Evolutionary conservation across 2,797 vertebrate species (phyloP), one percentile per base, ranked within the genome.

Genomic region (Triplophysa bombifrons): DNA sequence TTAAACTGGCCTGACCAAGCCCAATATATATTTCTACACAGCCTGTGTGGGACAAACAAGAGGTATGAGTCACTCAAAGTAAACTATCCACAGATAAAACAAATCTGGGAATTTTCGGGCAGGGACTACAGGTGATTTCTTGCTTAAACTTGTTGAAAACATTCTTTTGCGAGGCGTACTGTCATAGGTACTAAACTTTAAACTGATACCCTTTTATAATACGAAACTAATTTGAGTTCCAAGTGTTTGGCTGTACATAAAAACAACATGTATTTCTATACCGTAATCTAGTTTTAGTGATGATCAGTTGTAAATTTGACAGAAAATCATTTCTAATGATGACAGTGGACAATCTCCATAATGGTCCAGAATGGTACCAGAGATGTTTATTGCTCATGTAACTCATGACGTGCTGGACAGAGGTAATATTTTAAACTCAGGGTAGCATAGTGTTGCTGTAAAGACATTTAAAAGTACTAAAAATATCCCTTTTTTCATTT

Each of bases 91-190:
- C 41, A 9, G 30, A 51, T 48, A 20, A 20, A 48, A 16, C 9
- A 16, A 55, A 56, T 66, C 50, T 4, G 14, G 34, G 11, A 6
- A 41, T 51, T 10, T 16, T 22, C 38, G 19, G 3, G n/a, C 22
- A 30, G 10, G n/a, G 34, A 56, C 63, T 4, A 46, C 22, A n/a
- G 50, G n/a, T 5, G 74, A 55, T 17, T 44, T 19, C 74, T n/a
- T 76, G 74, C 38, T 30, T 22, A 20, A 68, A 76, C 74, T 27
- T 74, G 72, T 74, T 22, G 13, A 64, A 10, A 12, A 22, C 60
- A 25, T 16, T 34, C 17, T 20, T 27, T 12, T 66, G 50, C 4
- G 50, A 66, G 14, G 5, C 48, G 1, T 4, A 22, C 4, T 19
- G 4, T 60, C 34, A 14, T 41, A 16, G 19, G 20, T 22, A 58